Evolutionary conservation across 2,797 vertebrate species (phyloP).

Genomic region (Carduelis carduelis): DNA sequence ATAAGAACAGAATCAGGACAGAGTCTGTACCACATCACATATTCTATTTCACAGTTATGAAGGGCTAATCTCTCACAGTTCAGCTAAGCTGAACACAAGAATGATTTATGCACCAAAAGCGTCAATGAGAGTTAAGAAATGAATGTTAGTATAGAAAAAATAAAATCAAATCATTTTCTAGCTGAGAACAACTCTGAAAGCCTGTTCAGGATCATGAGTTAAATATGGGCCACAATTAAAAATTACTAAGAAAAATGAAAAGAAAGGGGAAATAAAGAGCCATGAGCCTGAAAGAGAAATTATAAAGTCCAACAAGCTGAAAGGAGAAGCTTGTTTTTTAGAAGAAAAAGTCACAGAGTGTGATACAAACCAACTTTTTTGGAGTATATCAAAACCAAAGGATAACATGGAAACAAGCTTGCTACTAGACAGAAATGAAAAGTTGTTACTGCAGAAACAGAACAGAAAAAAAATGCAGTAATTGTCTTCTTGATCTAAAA

Average conservation of each 20-base stretch:
- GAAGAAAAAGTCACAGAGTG: background rate
- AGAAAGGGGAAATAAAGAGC: background rate
- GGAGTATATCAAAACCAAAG: background rate
- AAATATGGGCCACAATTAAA: background rate
- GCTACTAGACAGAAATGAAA: background rate
- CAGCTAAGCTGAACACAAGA: background rate
- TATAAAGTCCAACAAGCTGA: background rate
- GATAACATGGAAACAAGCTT: background rate
- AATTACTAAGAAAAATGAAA: background rate
- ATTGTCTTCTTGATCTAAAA: background rate
- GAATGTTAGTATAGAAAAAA: background rate
- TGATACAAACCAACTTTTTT: background rate
- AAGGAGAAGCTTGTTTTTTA: background rate
- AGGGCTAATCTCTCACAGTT: background rate
- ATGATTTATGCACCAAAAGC: background rate
- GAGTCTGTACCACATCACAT: background rate
- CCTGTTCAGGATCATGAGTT: background rate
- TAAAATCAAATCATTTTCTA: background rate
- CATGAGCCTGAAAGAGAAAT: background rate
- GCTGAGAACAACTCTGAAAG: background rate
- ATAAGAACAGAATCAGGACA: background rate
- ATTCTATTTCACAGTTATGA: background rate
- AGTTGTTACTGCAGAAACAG: background rate
- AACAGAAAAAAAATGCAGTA: background rate
- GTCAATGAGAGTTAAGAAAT: background rate